A percentile compares a stretch with the other conserved stretches of the same genome.
phyloP scores from a whole-genome alignment of 2,888 invertebrate genomes.

The Icerya purchasi region DNA sequence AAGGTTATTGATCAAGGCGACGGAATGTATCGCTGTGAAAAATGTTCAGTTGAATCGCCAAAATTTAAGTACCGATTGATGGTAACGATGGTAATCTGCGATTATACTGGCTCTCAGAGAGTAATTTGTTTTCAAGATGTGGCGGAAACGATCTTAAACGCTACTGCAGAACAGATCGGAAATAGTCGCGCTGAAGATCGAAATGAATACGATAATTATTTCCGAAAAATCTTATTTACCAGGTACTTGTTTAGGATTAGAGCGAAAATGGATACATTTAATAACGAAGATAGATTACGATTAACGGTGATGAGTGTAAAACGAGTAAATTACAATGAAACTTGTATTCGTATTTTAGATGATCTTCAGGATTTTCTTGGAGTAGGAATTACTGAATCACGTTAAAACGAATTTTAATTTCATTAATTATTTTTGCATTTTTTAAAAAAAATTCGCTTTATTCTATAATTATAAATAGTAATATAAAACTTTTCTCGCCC shows the following conservation, averaged over 20 bases:
- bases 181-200: slow-evolving; percentile 35
- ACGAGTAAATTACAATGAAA: slow-evolving; percentile 54
- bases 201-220: slow-evolving; percentile 39
- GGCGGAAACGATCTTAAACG: slow-evolving; percentile 54
- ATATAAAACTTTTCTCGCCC: too few relatives aligned
- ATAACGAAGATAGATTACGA: slow-evolving; percentile 63
- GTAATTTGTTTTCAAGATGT: slow-evolving; percentile 72
- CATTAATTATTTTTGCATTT: too few relatives aligned
- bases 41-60: slow-evolving; percentile 65
- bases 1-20: slow-evolving; percentile 77
- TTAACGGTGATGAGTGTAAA: slow-evolving; percentile 44
- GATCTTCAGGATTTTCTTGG: slow-evolving; percentile 30
- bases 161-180: slow-evolving; percentile 53
- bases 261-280: slow-evolving; percentile 75
- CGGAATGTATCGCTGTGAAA: slow-evolving; percentile 80
- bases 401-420: too few relatives aligned
- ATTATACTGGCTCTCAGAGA: slow-evolving; percentile 74
- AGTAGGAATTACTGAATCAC: too few relatives aligned
- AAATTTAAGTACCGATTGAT: slow-evolving; percentile 72
- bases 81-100: slow-evolving; percentile 59
- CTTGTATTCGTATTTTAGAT: slow-evolving; percentile 44
- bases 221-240: slow-evolving; percentile 55
- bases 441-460: too few relatives aligned
- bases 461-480: too few relatives aligned
- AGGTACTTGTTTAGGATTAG: slow-evolving; percentile 63